Percentiles rank a stretch among this genome's conserved stretches.
phyloP scores from a whole-genome alignment of 2,113 vertebrate genomes.

The Manacus vitellinus region DNA sequence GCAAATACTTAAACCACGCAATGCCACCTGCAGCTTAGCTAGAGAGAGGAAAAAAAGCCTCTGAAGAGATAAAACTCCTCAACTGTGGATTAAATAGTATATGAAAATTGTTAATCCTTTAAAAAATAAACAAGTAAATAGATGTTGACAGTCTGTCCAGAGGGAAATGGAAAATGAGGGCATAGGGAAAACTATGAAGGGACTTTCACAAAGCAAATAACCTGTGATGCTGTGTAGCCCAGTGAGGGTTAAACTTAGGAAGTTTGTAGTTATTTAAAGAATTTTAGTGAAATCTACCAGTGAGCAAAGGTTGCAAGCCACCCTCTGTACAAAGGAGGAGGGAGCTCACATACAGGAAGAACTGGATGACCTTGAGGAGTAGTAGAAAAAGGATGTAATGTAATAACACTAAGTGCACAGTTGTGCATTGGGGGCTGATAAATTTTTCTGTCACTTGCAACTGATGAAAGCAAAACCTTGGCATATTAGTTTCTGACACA shows the following conservation, averaged over 20 bases:
- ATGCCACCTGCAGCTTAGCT: background rate
- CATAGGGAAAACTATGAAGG: background rate
- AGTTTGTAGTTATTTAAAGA: constrained; percentile 30
- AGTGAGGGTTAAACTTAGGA: background rate
- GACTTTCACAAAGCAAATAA: background rate
- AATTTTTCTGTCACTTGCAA: constrained; percentile 23
- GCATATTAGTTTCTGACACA: background rate
- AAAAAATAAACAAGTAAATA: background rate
- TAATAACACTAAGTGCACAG: constrained; percentile 53
- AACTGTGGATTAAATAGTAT: background rate
- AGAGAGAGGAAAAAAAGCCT: background rate
- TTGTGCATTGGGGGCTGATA: constrained; percentile 16
- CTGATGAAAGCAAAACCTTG: constrained; percentile 25
- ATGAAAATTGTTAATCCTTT: background rate
- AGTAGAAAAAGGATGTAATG: constrained; percentile 45
- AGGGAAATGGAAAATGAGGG: background rate
- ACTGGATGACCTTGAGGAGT: constrained; percentile 47
- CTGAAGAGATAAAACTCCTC: background rate
- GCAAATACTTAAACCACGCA: background rate
- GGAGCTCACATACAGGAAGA: background rate
- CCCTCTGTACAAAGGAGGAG: background rate
- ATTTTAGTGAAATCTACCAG: constrained; percentile 30
- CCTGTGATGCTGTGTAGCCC: background rate
- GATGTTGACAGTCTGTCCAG: background rate
- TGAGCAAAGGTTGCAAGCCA: constrained; percentile 16